Percentiles rank a stretch among this genome's conserved stretches.
Conservation (phyloP, 2,888 invertebrate genomes). For the Siphonodentalium dalli region DNA sequence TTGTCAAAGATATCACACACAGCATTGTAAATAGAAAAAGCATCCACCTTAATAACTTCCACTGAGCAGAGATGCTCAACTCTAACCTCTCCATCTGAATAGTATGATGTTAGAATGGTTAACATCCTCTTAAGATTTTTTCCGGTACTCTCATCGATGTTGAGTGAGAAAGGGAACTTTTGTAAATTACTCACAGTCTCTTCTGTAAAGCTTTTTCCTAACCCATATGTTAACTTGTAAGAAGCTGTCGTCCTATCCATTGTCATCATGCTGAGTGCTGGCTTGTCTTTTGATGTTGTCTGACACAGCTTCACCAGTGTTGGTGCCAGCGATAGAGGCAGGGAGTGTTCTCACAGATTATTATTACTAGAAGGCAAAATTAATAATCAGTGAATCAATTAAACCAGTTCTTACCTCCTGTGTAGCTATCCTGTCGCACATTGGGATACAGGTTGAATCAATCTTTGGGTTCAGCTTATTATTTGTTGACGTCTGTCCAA, state of each 20-base stretch:
- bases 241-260: conserved; percentile 21
- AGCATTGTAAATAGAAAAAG: conserved; percentile 14
- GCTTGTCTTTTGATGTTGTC: conserved; percentile 16
- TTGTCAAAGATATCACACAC: conserved; percentile 20
- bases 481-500: too few species aligned
- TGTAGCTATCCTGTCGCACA: too few species aligned
- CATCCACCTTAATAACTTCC: conserved; percentile 17
- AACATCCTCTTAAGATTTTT: conserved; percentile 24
- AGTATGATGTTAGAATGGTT: conserved; percentile 23
- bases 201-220: conserved; percentile 9
- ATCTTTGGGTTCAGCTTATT: too few species aligned
- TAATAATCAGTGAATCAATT: too few species aligned
- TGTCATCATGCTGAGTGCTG: conserved; percentile 12
- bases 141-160: conserved; percentile 31
- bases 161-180: conserved; percentile 19
- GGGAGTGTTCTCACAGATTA: conserved; percentile 23
- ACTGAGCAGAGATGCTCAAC: conserved; percentile 26
- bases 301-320: conserved; percentile 21
- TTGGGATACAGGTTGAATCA: too few species aligned
- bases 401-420: too few species aligned
- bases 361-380: too few species aligned
- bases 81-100: conserved; percentile 7
- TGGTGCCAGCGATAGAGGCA: conserved; percentile 22
- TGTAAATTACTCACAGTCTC: conserved; percentile 7
- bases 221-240: conserved; percentile 15